Evolutionary conservation across 1,140 invertebrate genomes (phyloP).

Genomic region (Octopus sinensis): DNA sequence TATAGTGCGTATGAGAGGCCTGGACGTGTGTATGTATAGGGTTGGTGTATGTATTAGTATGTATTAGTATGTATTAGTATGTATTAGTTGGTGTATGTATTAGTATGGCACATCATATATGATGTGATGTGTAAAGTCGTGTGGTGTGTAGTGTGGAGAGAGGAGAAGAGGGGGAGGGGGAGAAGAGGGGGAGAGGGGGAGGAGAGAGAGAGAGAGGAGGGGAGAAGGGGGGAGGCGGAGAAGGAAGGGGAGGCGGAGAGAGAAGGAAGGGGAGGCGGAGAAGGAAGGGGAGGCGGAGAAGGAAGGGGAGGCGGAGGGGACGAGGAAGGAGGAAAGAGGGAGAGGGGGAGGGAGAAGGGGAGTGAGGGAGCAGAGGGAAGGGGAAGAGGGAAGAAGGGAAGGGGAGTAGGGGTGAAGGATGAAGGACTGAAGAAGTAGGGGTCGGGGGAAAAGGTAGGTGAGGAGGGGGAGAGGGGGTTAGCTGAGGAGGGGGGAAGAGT

Average conservation of each 20-base stretch:
- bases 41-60: too few relatives aligned
- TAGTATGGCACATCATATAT: too few relatives aligned
- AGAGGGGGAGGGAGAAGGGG: background rate
- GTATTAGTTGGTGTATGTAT: too few relatives aligned
- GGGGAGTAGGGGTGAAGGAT: background rate
- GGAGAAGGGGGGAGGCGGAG: background rate
- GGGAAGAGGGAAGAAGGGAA: background rate
- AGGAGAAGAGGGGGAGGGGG: background rate
- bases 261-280: background rate
- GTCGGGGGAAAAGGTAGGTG: background rate
- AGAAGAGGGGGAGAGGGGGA: background rate
- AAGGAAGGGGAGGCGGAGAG: background rate
- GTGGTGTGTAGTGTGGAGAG: too few relatives aligned
- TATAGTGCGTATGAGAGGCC: too few relatives aligned
- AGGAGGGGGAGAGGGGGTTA: background rate
- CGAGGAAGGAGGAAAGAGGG: background rate
- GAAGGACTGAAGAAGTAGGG: background rate
- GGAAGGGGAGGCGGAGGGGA: background rate
- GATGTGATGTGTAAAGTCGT: too few relatives aligned
- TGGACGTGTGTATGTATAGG: too few relatives aligned
- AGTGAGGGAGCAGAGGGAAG: background rate
- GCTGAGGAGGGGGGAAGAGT: background rate
- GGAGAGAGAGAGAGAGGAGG: background rate
- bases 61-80: too few relatives aligned
- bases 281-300: background rate